Conservation (phyloP, 2,888 invertebrate genomes). For the Eupelmus urozonus region DNA sequence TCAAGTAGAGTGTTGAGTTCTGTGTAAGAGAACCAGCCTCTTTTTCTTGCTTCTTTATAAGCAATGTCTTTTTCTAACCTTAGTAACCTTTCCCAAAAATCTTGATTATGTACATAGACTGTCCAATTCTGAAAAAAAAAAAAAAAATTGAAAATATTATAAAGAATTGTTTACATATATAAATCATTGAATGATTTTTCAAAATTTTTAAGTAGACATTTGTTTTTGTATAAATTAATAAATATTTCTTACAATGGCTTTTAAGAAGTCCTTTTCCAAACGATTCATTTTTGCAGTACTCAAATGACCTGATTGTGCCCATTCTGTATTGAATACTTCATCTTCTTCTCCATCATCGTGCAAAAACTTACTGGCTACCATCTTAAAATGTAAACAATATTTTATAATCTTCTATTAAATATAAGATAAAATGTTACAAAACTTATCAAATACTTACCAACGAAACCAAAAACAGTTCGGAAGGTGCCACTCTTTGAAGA, state of each 20-base stretch:
- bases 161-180: conserved; percentile 14
- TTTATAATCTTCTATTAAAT: conserved; percentile 8
- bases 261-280: conserved; percentile 92
- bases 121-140: conserved; percentile 87
- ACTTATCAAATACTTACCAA: conserved; percentile 79
- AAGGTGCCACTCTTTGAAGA: conserved; percentile 89
- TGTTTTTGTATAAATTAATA: conserved; percentile 28
- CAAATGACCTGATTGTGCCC: conserved; percentile 92
- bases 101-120: conserved; percentile 86
- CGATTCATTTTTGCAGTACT: conserved; percentile 86
- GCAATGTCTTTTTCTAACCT: conserved; percentile 87
- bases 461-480: conserved; percentile 95
- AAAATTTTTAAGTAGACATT: conserved; percentile 18
- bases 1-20: conserved; percentile 83
- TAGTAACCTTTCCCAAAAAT: conserved; percentile 86
- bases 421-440: conserved; percentile 2
- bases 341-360: conserved; percentile 96
- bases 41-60: conserved; percentile 83
- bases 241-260: conserved; percentile 87
- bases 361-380: conserved; percentile 97
- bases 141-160: conserved; percentile 23
- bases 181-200: background rate
- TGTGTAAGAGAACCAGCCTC: conserved; percentile 91
- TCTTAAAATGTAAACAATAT: conserved; percentile 79
- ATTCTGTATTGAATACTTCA: conserved; percentile 93